Evolutionary conservation across 2,888 invertebrate species (phyloP), one percentile per base, ranked within the genome.

Genomic region (Eurytoma californica): DNA sequence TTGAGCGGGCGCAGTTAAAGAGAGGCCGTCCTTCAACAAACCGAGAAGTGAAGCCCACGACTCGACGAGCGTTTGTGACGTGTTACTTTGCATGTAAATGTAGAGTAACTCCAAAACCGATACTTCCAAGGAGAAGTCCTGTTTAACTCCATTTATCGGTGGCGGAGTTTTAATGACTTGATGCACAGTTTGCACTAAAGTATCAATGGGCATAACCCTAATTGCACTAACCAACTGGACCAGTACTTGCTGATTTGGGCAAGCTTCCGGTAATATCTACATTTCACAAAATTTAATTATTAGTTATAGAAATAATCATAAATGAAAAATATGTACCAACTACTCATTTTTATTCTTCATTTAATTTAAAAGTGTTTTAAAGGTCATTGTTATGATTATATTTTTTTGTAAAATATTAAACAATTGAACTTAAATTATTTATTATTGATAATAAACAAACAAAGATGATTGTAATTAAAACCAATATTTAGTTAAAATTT

Each of bases 101-200:
- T 95, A 95, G 88, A 97, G 94, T 82, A 97, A 92, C 91, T 97
- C 97, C 80, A 97, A 90, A 78, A 96, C 93, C 70, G 95, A 94
- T 24, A 97, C 96, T 89, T 97, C 97, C 81, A 96, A 92, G 72
- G 92, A 92, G 82, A 92, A 91, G 82, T 92, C 93, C 57, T 91
- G 89, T 84, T 92, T 93, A 7, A 94, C 91, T 58, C 94, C 93
- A 47, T 92, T 91, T 69, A 92, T 92, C 3, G 92, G 91, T 1
- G 94, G 94, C 18, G 96, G 95, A 81, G 95, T 94, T 88, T 95
- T 95, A 49, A 97, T 94, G 80, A 97, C 95, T 87, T 95, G 94
- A 86, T 95, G 94, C 24, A 96, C 93, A 4, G 95, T 95, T 90
- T 95, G 94, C 67, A 97, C 94, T 84, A 97, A 92, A 72, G 95